phyloP scores from a whole-genome alignment of 2,797 vertebrate genomes.

The Phaenicophaeus curvirostris region DNA sequence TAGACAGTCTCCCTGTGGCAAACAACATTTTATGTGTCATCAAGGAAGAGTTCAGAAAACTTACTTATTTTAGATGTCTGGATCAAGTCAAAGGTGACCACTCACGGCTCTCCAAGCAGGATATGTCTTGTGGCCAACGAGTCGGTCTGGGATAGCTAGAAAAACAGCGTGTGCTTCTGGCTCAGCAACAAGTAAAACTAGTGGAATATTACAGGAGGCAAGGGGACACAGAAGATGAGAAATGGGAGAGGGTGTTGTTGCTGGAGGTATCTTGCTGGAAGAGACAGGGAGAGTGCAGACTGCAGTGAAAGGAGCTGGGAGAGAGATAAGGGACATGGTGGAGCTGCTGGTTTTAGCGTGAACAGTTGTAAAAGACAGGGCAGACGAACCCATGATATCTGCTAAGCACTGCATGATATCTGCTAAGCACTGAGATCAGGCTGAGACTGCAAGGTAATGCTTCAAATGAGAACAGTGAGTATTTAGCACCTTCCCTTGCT shows the following conservation, averaged over 20 bases:
- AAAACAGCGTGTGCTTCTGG: not conserved
- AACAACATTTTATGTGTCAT: not conserved
- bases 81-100: not conserved
- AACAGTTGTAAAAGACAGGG: not conserved
- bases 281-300: fast-evolving
- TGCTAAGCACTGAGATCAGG: not conserved
- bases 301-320: not conserved
- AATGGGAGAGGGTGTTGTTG: not conserved
- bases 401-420: not conserved
- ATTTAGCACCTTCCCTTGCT: constrained; percentile 15
- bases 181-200: not conserved
- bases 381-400: not conserved
- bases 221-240: not conserved
- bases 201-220: not conserved
- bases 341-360: not conserved
- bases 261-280: not conserved
- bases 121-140: not conserved
- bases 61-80: not conserved
- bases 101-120: not conserved
- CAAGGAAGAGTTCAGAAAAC: not conserved
- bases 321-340: fast-evolving
- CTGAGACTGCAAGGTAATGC: not conserved
- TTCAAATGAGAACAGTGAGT: not conserved
- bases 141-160: not conserved
- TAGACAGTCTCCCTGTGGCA: not conserved